Base-by-base conservation (phyloP, 2,888 invertebrate species). In the Amiota minor region DNA sequence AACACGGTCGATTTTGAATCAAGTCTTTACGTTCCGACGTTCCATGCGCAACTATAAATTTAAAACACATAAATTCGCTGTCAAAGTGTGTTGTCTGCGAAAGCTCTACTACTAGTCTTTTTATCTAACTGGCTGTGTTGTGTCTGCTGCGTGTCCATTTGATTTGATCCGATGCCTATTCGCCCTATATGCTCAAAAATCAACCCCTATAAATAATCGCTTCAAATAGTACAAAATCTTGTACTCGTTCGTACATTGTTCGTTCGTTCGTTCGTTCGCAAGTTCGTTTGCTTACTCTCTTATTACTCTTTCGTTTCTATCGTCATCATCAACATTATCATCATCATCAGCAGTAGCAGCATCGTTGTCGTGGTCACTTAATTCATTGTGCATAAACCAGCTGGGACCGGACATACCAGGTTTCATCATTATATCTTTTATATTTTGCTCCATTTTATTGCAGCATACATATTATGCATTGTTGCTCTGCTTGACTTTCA, bases 381-480 rank as follows among this genome's bases (percentile, higher is more conserved):
- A 14, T 45, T 35, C 45, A 35, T 35, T 23, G 35, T 12, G 14
- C 62, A 35, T 35, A 62, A 62, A 59, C 70, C 70, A 70, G 70
- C 59, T 70, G 61, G 46, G 61, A 70, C 70, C 70, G 70, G 70
- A 70, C 70, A 70, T 61, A 70, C 56, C 70, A 70, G 61, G 56
- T 70, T 70, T 23, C 53, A 53, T 50, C 50, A 50, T 9, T 65
- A 2, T 18, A 47, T 46, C 35, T 47, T 47, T 16, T 65, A 9
- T 47, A 16, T 45, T 35, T 65, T 65, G 46, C 35, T 35, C 35
- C 35, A 35, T 35, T 35, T 4, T 35, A 35, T 35, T 35, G 35
- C 35, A 35, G 35, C 35, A 35, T 35, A n/a, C n/a, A n/a, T n/a
- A n/a, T 35, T 35, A 35, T n/a, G n/a, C n/a, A n/a, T 35, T 35